Conservation (phyloP, 2,113 vertebrate genomes). For the Sapayoa aenigma region DNA sequence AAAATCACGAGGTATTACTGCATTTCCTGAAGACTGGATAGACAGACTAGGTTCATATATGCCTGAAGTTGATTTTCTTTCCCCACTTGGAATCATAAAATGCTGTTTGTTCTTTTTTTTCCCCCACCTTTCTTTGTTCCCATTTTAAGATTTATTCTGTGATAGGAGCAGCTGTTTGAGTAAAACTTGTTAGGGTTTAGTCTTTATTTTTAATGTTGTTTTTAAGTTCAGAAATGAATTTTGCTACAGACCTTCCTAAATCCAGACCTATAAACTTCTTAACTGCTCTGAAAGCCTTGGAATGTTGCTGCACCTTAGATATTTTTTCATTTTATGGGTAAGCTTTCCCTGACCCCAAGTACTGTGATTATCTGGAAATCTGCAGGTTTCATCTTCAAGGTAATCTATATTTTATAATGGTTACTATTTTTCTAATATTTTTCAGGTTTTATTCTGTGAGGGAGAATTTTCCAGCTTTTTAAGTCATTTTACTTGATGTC, state of each 20-base stretch:
- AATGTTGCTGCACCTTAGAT: background rate
- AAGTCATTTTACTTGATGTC: background rate
- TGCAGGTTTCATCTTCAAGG: background rate
- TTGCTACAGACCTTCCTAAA: background rate
- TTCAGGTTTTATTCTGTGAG: background rate
- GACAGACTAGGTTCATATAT: background rate
- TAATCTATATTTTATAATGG: background rate
- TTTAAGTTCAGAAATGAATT: background rate
- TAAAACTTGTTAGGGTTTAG: background rate
- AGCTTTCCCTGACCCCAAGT: background rate
- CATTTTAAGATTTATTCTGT: background rate
- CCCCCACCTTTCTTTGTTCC: background rate
- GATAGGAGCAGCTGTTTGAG: background rate
- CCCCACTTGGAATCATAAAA: background rate
- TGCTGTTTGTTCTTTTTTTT: background rate
- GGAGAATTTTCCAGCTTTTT: background rate
- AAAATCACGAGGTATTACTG: no score
- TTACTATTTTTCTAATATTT: background rate
- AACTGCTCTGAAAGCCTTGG: background rate
- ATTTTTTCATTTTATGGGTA: background rate
- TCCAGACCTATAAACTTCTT: background rate
- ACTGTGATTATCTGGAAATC: background rate
- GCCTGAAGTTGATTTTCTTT: background rate
- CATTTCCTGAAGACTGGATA: background rate
- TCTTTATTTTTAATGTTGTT: background rate